Percentiles rank a stretch among this genome's conserved stretches.
These are phyloP conservation scores for Ancistrus triradiatus DNA, from an alignment of 2,113 vertebrate genomes.

Conservation along the genomic window DNA sequence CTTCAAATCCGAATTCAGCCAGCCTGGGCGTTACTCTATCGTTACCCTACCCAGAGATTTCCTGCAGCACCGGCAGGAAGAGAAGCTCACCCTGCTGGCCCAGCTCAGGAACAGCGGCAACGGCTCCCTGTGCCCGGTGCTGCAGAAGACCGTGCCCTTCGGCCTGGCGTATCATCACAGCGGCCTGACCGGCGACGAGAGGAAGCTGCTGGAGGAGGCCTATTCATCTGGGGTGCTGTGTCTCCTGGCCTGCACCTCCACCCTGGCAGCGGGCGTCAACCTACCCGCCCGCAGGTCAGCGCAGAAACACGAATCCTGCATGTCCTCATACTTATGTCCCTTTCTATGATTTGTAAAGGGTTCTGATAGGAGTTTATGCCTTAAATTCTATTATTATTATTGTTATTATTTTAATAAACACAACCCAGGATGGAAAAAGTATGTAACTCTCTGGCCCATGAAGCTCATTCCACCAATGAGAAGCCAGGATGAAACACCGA, in stretches of 20 bases:
- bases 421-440: too few relatives aligned
- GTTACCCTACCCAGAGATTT: slow-evolving; percentile 66
- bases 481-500: too few relatives aligned
- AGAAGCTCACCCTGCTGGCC: slow-evolving; percentile 75
- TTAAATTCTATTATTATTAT: too few relatives aligned
- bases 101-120: slow-evolving; percentile 70
- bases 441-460: too few relatives aligned
- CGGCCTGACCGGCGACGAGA: slow-evolving; percentile 85
- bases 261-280: slow-evolving; percentile 92
- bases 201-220: slow-evolving; percentile 85
- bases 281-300: slow-evolving; percentile 88
- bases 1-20: too few relatives aligned
- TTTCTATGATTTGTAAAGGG: too few relatives aligned
- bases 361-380: too few relatives aligned
- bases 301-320: neutral
- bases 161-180: slow-evolving; percentile 95
- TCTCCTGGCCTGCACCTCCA: slow-evolving; percentile 91
- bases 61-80: slow-evolving; percentile 63
- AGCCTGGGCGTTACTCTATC: too few relatives aligned
- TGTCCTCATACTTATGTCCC: too few relatives aligned
- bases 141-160: slow-evolving; percentile 77
- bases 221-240: slow-evolving; percentile 84
- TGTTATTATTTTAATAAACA: too few relatives aligned
- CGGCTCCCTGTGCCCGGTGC: slow-evolving; percentile 79
- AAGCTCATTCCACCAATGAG: too few relatives aligned